Evolutionary conservation across 2,888 invertebrate species (phyloP), one percentile per base, ranked within the genome.

Genomic region (Agrotis puta): DNA sequence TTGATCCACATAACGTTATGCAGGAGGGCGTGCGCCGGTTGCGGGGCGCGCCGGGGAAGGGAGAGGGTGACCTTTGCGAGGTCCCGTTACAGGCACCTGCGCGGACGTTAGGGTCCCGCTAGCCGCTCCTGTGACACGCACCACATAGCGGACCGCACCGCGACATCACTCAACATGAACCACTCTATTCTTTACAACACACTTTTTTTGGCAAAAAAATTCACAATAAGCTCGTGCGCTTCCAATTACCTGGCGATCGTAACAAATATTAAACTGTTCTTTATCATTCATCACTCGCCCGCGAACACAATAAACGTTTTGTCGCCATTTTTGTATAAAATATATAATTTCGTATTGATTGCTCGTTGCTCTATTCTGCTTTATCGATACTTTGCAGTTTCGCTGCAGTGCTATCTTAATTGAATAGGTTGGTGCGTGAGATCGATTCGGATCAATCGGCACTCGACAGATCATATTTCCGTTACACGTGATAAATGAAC

Each of bases 41-140:
- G 2, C 39, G 63, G 56, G 33, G 22, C n/a, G 48, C 33, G 39
- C 68, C 39, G 64, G 33, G 51, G 67, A 3, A 39, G 76, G 74
- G 81, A 68, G 76, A 45, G 72, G 77, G 76, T 75, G 94, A 94
- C 94, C 94, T 94, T 94, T 94, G 83, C 81, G 62, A 74, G 84
- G 90, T 91, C 92, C 94, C 94, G 94, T 92, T 93, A 90, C 74
- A 72, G 88, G 87, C 92, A 92, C 91, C 92, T 91, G 91, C 90
- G 67, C 80, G 87, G 83, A 87, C 93, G 93, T 91, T 92, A 88
- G 83, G 88, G 87, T 92, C 90, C 94, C 92, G 94, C 92, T 92
- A 91, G 71, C 67, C 83, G 53, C 63, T 22, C 27, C 51, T 56
- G 68, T 2, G 33, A 56, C 81, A 48, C 56, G 51, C 58, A 43